phyloP scores from a whole-genome alignment of 1,140 invertebrate species.

The Drosophila ohnishii region DNA sequence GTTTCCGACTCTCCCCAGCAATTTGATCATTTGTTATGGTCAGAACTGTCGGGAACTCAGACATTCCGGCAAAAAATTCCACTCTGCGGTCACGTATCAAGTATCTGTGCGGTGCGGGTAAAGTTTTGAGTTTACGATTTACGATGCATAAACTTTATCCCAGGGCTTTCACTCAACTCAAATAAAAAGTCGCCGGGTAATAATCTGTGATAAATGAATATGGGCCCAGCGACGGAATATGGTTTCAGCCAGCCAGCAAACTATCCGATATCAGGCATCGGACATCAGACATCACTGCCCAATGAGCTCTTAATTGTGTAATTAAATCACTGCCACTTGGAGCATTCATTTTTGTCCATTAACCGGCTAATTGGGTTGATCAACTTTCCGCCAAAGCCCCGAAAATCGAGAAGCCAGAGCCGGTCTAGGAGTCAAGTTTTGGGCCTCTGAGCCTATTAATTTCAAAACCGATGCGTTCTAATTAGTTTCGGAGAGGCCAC shows the following conservation, averaged over 20 bases:
- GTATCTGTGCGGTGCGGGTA: constrained; percentile 20
- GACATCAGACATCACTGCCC: constrained; percentile 14
- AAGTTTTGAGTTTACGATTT: constrained; percentile 61
- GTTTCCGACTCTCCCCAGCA: constrained; percentile 31
- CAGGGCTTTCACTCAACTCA: constrained; percentile 30
- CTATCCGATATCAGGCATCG: constrained; percentile 12
- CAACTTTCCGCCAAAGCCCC: constrained; percentile 35
- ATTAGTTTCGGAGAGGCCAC: constrained; percentile 54
- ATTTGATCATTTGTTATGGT: constrained; percentile 53
- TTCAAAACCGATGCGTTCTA: constrained; percentile 63
- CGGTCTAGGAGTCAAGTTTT: constrained; percentile 3
- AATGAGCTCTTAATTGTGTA: constrained; percentile 58
- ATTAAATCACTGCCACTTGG: constrained; percentile 71
- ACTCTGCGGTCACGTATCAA: constrained; percentile 44
- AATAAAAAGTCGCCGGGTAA: constrained; percentile 15
- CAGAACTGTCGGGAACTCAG: constrained; percentile 15
- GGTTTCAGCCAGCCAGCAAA: constrained; percentile 13
- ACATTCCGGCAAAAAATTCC: constrained; percentile 21
- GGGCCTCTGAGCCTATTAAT: constrained; percentile 48
- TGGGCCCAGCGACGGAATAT: constrained; percentile 8
- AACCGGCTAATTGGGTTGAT: constrained; percentile 67
- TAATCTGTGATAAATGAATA: constrained; percentile 51
- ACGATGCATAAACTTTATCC: constrained; percentile 53
- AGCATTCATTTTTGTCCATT: constrained; percentile 58
- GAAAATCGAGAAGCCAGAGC: constrained; percentile 4